Base-by-base conservation (phyloP, 2,113 vertebrate species). In the Dissostichus mawsoni region DNA sequence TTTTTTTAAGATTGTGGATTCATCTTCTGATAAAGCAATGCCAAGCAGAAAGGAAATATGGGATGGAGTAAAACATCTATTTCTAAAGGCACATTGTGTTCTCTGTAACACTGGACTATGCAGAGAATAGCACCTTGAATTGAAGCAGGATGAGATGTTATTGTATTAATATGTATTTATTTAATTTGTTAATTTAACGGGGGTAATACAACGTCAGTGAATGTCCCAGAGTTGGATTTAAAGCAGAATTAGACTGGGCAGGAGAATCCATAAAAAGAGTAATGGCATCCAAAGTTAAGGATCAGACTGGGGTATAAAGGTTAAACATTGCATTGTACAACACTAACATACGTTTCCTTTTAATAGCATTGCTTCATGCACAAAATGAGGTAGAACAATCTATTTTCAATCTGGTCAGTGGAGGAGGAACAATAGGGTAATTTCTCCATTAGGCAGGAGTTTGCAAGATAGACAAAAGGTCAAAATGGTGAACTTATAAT, bases 111-210 rank as follows among this genome's bases (percentile, higher is more conserved):
- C 0, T 29, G 29, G 29, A 29, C 29, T 29, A 0, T 29, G 29
- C 29, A 29, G 29, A 29, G 29, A 29, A 29, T 4, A 29, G 29
- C 29, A 62, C 36, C 41, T 76, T 69, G 33, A 73, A 68, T 9
- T 70, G 59, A 77, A 56, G 57, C 70, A 50, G 48, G 45, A 73
- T 81, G 56, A 76, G 51, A 79, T 78, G 25, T 48, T 69, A 69
- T 23, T 8, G 13, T 50, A 29, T 29, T 29, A 29, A 29, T 25
- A 25, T 36, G 36, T 5, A 7, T 36, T 41, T 41, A 41, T 41
- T 41, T 6, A 41, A 41, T 41, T 8, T 8, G 36, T 29, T 29
- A 29, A 29, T 41, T 5, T 5, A 8, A 41, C 6, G 1, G 6
- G 6, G 36, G 6, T 5, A 29, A 29, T 29, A 25, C 2, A 25